Conservation (phyloP, 1,140 invertebrate species). For the Tetragnatha versicolor region DNA sequence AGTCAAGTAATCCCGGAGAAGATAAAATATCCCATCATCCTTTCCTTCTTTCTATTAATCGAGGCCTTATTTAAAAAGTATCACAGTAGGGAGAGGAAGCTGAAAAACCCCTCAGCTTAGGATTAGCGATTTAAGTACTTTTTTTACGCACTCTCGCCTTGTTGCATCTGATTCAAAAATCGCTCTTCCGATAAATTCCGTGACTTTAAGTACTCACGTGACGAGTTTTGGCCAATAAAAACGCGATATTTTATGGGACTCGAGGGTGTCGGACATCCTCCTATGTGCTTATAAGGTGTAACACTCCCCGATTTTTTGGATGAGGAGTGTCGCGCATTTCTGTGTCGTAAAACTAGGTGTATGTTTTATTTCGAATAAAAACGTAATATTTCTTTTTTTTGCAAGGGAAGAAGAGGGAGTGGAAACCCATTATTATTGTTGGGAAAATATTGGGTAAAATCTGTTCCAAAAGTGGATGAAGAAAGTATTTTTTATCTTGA, state of each 20-base stretch:
- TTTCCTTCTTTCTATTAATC: not conserved
- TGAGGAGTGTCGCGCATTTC: no score
- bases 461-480: no score
- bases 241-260: not conserved
- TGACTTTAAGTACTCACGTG: slow-evolving; percentile 6
- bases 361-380: no score
- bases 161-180: not conserved
- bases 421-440: no score
- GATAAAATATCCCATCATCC: slow-evolving; percentile 16
- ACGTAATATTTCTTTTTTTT: no score
- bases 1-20: not conserved
- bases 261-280: no score
- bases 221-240: not conserved
- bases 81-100: not conserved
- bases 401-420: no score
- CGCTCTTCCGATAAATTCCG: slow-evolving; percentile 6
- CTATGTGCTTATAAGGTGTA: not conserved
- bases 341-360: no score
- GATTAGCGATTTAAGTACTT: not conserved
- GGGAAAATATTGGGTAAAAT: no score
- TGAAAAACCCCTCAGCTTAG: not conserved
- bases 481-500: no score
- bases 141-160: no score
- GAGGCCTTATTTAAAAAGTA: not conserved
- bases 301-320: no score